Base-by-base conservation (phyloP, 2,888 invertebrate genomes). In the Drosophila neotestacea region DNA sequence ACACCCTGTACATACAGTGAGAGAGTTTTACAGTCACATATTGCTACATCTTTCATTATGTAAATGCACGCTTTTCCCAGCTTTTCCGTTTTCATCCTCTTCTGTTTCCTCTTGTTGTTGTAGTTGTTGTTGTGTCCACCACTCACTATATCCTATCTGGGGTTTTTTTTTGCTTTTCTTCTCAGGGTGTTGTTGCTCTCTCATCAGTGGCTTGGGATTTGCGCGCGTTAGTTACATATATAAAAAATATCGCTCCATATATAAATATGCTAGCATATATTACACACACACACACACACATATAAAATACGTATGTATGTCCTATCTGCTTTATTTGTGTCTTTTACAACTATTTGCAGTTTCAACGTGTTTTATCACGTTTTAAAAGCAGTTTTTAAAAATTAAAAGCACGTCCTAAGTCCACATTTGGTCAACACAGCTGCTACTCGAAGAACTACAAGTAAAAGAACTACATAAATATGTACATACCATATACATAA, bases 381-480 rank as follows among this genome's bases (percentile, higher is more conserved):
- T 88, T 81, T 83, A 83, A 90, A 79, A 89, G 85, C 85, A 83
- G 86, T 86, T 89, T 84, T 85, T 85, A 87, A 90, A 90, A 88
- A 90, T 90, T 89, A 90, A 91, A 91, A 90, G 84, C 90, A 91
- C 89, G 88, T 91, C 87, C 90, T 88, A 89, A 90, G 90, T 89
- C 87, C 84, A 85, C 88, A 85, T 81, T 83, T 81, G 86, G 86
- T 81, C 77, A 73, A 72, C 75, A 75, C 85, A 85, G 74, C 76
- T 78, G 85, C 66, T 75, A 63, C 52, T 44, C 39, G 28, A 76
- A 76, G 52, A 52, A 44, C 46, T 13, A 22, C 42, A 47, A 47
- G 4, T 41, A 41, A 10, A 44, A 44, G 44, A 11, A n/a, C n/a
- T 28, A 27, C 38, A 51, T 4, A 51, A 13, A n/a, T 9, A 9